Base-by-base conservation (phyloP, 2,888 invertebrate genomes). In the Macaria notata region DNA sequence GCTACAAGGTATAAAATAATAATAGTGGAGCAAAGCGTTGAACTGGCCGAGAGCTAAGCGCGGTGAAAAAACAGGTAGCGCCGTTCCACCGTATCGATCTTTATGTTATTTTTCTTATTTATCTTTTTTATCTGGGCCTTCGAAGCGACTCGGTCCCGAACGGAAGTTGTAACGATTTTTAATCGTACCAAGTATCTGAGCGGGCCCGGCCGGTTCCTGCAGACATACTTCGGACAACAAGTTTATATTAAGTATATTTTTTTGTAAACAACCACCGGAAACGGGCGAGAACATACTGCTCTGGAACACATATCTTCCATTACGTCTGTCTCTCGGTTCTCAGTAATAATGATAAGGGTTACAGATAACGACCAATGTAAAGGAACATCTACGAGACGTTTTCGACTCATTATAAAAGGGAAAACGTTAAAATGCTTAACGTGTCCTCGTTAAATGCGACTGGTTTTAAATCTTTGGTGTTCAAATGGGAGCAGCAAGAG, bases 151-250 rank as follows among this genome's bases (percentile, higher is more conserved):
- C 80, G 76, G 81, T 78, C 77, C 77, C 84, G 82, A 90, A 88
- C 91, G 90, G 91, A 91, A 89, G 91, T 89, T 89, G 89, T 88
- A 88, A 88, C 88, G 86, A 89, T 88, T 89, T 89, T 91, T 89
- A 89, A 90, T 90, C 89, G 88, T 81, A 79, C 78, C 86, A 83
- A 86, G 86, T 88, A 89, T 90, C 88, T 88, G 19, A 19, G 19
- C 19, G 1, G 77, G 79, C 76, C 77, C 76, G 84, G 81, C 79
- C 82, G 77, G 85, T 85, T 79, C 78, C 78, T 78, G 78, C 72
- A 75, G 78, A 74, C 76, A 50, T 44, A 78, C 81, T 80, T 80
- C 74, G 81, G 83, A 83, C 84, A 81, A 79, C 81, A 75, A 83
- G 84, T 85, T 83, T 84, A 78, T 83, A 80, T 76, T 81, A 41